Base-by-base conservation (phyloP, 2,113 vertebrate species). In the Silurus glanis region DNA sequence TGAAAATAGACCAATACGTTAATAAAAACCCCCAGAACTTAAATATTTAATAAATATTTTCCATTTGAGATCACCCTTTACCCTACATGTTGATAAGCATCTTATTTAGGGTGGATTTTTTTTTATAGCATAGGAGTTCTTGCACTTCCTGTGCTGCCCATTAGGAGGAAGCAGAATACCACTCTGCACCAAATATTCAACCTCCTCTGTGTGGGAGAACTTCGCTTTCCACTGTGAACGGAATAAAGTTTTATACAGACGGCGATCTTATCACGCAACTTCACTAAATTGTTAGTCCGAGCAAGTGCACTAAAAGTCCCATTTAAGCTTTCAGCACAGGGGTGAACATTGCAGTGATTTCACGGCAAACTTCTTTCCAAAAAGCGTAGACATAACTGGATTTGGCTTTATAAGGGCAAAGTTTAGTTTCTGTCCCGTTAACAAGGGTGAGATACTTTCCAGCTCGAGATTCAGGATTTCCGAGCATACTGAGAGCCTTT, bases 161-260 rank as follows among this genome's bases (percentile, higher is more conserved):
- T 93, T 92, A 94, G 93, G 89, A 89, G 92, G 81, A 89, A 94
- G 93, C 90, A 94, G 87, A 93, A 86, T 76, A 84, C 80, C 74
- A 93, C 76, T 82, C 62, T 88, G 79, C 28, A 45, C 64, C 45
- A 19, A 80, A 9, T 25, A 47, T 37, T 84, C 64, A 86, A 90
- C 82, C 71, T 86, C 86, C 49, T 62, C 62, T 23, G 67, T 56
- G 12, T 67, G 67, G 12, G 61, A 51, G 58, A 66, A 37, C 10
- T 19, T 37, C 9, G 23, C 45, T 21, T 56, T 45, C 61, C 28
- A 56, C 37, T 37, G 17, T 67, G 37, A 64, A 71, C 79, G 53
- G 23, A 82, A n/a, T 76, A 17, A 82, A 82, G 37, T 17, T n/a
- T 58, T 56, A 28, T 55, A 8, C 53, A 76, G 12, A 10, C 53